These are phyloP conservation scores for Eupsilia transversa DNA, from an alignment of 2,888 invertebrate genomes.

Conservation along the genomic window DNA sequence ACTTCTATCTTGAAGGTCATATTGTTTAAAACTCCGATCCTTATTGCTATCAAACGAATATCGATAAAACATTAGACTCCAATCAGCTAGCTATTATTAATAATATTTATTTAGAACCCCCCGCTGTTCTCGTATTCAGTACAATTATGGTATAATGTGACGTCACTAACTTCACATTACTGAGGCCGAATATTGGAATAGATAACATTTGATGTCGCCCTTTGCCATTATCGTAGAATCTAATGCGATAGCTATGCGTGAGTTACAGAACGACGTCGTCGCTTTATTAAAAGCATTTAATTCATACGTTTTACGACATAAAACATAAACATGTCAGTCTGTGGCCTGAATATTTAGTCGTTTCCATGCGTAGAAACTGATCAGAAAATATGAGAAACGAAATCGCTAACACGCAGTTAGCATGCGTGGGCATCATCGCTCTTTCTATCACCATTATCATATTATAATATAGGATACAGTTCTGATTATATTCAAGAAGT, in stretches of 20 bases:
- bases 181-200: conserved; percentile 27
- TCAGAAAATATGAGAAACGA: neutral
- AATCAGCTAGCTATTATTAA: conserved; percentile 5
- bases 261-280: conserved; percentile 4
- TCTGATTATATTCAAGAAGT: neutral
- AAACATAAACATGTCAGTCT: neutral
- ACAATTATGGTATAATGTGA: neutral
- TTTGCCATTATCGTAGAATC: conserved; percentile 9
- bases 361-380: neutral
- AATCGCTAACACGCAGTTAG: neutral
- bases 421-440: neutral
- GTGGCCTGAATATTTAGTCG: neutral
- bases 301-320: neutral
- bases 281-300: conserved; percentile 16
- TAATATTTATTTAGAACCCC: conserved; percentile 38
- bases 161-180: conserved; percentile 13
- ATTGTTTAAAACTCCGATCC: conserved; percentile 26
- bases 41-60: conserved; percentile 20
- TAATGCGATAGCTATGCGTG: conserved; percentile 37
- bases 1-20: conserved; percentile 11
- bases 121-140: conserved; percentile 13
- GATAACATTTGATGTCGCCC: conserved; percentile 20
- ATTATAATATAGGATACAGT: neutral
- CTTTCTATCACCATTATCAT: neutral
- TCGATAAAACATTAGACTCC: conserved; percentile 30